Evolutionary conservation across 2,888 invertebrate genomes (phyloP), one percentile per base, ranked within the genome.

Genomic region (Phalangium opilio): DNA sequence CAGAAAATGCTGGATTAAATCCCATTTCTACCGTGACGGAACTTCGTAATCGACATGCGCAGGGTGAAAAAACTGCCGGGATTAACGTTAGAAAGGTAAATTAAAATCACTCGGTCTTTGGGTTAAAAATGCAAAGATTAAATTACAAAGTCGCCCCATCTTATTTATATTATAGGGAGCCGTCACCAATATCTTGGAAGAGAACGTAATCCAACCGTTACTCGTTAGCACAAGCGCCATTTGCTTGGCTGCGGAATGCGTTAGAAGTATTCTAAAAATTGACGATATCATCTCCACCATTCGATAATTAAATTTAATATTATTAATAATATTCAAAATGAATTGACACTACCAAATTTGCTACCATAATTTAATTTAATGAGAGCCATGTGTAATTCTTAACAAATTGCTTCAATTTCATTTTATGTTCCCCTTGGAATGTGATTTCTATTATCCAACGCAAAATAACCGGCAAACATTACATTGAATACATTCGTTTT

Each of bases 241-340:
- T 57, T 86, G 81, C 47, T 77, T 98, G 59, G 83, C 98, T 53
- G 83, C 96, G 0, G 98, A 98, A 73, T 95, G 95, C 44, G 87
- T 96, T 53, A 79, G 95, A 60, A 87, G 90, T 60, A 95, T 98
- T 70, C 75, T 99, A 64, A 98, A 99, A 74, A 98, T 98, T 62
- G 98, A 98, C 70, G 98, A 98, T 70, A 95, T 98, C 68, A 90
- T 96, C 61, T 79, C 81, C 73, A 49, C 50, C 41, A 41, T 54
- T 36, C 53, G 54, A n/a, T 54, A 45, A 34, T n/a, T n/a, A n/a
- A n/a, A n/a, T n/a, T n/a, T n/a, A n/a, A n/a, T n/a, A n/a, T n/a
- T n/a, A n/a, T n/a, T n/a, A n/a, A n/a, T n/a, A n/a, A n/a, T n/a
- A n/a, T n/a, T n/a, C n/a, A n/a, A n/a, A n/a, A n/a, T n/a, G n/a